These are phyloP conservation scores for Sitta europaea DNA, from an alignment of 2,113 vertebrate genomes.

Conservation along the genomic window DNA sequence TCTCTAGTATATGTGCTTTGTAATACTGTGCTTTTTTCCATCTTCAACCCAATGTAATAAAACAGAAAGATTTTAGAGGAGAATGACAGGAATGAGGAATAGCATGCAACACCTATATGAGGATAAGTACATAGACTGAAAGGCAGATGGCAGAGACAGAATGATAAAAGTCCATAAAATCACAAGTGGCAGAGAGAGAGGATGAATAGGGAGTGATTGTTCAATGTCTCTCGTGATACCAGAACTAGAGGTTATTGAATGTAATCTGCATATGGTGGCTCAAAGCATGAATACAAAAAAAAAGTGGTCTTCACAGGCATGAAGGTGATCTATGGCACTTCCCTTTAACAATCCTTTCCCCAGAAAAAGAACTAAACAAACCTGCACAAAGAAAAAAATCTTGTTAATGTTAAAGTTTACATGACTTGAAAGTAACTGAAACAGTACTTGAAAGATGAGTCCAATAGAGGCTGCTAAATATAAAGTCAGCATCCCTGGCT, in stretches of 20 bases:
- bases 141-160: not conserved
- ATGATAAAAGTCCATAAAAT: constrained; percentile 21
- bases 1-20: not conserved
- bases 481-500: not conserved
- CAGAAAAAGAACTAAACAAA: not conserved
- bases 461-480: not conserved
- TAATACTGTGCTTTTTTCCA: not conserved
- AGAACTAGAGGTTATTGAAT: not conserved
- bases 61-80: not conserved
- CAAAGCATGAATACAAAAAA: not conserved
- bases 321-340: not conserved
- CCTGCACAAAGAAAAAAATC: not conserved
- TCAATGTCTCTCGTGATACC: not conserved
- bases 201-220: not conserved
- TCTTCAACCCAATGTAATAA: not conserved
- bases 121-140: not conserved
- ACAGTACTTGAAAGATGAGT: not conserved
- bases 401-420: not conserved
- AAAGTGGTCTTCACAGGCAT: not conserved
- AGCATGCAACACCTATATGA: not conserved
- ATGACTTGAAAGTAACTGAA: not conserved
- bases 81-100: not conserved
- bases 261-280: not conserved
- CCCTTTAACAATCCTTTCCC: not conserved
- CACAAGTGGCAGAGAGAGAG: not conserved